A percentile compares a stretch with the other conserved stretches of the same genome.
These are phyloP conservation scores for Phragmatobia fuliginosa DNA, from an alignment of 2,888 invertebrate species.

Conservation along the genomic window DNA sequence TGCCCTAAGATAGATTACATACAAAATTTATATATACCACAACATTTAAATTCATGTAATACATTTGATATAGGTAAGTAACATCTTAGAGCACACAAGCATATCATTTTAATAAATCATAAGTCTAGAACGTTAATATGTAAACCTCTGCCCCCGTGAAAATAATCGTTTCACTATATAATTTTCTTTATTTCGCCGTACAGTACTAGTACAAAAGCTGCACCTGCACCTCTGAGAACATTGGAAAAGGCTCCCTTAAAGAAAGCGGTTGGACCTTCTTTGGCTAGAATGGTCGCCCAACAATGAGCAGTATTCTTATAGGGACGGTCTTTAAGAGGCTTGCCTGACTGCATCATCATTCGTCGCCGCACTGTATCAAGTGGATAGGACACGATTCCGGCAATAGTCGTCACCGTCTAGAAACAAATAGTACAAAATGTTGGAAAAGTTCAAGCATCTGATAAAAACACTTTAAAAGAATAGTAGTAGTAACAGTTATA, in stretches of 20 bases:
- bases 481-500: constrained; percentile 30
- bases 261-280: constrained; percentile 94
- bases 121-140: background rate
- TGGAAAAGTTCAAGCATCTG: background rate
- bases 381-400: constrained; percentile 97
- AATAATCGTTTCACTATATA: constrained; percentile 64
- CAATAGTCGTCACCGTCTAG: constrained; percentile 89
- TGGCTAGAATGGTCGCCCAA: constrained; percentile 92
- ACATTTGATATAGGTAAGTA: constrained; percentile 1
- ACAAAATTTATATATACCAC: constrained; percentile 4
- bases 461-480: background rate
- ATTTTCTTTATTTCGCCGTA: constrained; percentile 94
- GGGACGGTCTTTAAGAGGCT: constrained; percentile 90
- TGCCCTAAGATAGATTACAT: constrained; percentile 11
- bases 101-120: background rate
- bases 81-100: background rate
- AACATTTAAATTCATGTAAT: constrained; percentile 5
- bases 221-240: constrained; percentile 96
- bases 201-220: constrained; percentile 95
- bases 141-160: background rate
- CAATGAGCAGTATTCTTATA: constrained; percentile 97
- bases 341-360: constrained; percentile 99
- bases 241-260: constrained; percentile 99
- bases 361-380: constrained; percentile 97
- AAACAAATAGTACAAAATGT: constrained; percentile 8